phyloP scores from a whole-genome alignment of 2,113 vertebrate genomes.

The Hyperopisus bebe region DNA sequence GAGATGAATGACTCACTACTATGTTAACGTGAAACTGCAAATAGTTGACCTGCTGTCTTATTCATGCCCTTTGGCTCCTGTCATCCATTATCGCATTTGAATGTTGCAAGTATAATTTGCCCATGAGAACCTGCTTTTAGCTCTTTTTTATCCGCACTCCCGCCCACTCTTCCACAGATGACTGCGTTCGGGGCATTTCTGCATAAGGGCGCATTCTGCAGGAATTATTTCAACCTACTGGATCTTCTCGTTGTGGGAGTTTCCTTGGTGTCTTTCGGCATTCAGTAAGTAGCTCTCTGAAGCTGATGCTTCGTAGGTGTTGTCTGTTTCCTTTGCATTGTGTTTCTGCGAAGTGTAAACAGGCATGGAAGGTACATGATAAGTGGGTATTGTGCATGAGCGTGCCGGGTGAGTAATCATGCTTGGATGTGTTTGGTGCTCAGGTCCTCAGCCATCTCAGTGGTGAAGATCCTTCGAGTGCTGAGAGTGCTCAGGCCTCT shows the following conservation, averaged over 20 bases:
- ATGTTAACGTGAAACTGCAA: slow-evolving; percentile 58
- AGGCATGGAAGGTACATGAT: neutral
- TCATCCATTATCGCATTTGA: slow-evolving; percentile 37
- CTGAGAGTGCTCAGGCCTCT: slow-evolving; percentile 89
- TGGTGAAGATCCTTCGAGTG: slow-evolving; percentile 96
- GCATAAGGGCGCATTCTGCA: slow-evolving; percentile 96
- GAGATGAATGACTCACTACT: slow-evolving; percentile 62
- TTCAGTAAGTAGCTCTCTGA: slow-evolving; percentile 78
- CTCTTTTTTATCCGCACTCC: slow-evolving; percentile 26
- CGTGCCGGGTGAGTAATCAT: too few relatives aligned
- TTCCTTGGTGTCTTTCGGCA: slow-evolving; percentile 93
- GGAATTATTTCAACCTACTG: slow-evolving; percentile 97
- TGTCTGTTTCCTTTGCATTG: neutral
- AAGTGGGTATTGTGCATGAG: neutral
- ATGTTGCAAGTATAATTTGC: neutral
- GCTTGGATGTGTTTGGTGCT: slow-evolving; percentile 1
- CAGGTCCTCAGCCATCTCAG: slow-evolving; percentile 97
- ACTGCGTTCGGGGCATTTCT: slow-evolving; percentile 94
- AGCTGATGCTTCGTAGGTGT: neutral
- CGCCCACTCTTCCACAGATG: slow-evolving; percentile 67
- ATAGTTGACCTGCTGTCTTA: neutral
- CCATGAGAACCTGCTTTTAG: slow-evolving; percentile 19
- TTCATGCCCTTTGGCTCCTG: slow-evolving; percentile 25
- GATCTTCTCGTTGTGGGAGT: slow-evolving; percentile 97
- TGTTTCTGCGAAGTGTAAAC: neutral